Base-by-base conservation (phyloP, 2,113 vertebrate species). In the Dipodomys ordii region DNA sequence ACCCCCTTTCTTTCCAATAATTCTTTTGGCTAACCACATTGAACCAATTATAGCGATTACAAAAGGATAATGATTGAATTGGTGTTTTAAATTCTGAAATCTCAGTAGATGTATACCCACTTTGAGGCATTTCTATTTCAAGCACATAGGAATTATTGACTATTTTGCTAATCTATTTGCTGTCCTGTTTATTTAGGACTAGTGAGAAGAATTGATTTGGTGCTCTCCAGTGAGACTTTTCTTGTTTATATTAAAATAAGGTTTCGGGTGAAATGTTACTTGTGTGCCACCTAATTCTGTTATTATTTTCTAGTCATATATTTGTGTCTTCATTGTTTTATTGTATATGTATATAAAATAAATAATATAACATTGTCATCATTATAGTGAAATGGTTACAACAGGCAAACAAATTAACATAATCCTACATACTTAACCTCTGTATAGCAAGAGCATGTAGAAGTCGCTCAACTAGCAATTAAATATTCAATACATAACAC, bases 11-110 rank as follows among this genome's bases (percentile, higher is more conserved):
- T 93, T 88, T 49, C 5, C 27, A 13, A 67, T 79, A 87, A n/a
- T 83, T 90, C 19, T 83, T 62, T 77, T n/a, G 89, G 27, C 6
- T 94, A 95, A 85, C 74, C 71, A 57, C 53, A 83, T 27, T 86
- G 35, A 86, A 83, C 23, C 1, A 57, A 8, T 71, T 83, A 25
- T 65, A 64, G 62, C 4, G 19, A 84, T 89, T 62, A 60, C 9
- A 62, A 9, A 3, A 79, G 25, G 35, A 32, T 88, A 85, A 68
- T 27, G 6, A 9, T 78, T 89, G 46, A 95, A 35, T 74, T 53
- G 30, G 9, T 46, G 1, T 35, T 87, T 92, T 67, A 87, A 83
- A 79, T 68, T 87, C 20, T 89, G 30, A 67, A 92, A 13, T 2
- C 25, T 88, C 67, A 2, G 77, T 6, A 30, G 22, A 57, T 71